Evolutionary conservation across 2,797 vertebrate species (phyloP).

Genomic region (Ctenosaura bakeri): DNA sequence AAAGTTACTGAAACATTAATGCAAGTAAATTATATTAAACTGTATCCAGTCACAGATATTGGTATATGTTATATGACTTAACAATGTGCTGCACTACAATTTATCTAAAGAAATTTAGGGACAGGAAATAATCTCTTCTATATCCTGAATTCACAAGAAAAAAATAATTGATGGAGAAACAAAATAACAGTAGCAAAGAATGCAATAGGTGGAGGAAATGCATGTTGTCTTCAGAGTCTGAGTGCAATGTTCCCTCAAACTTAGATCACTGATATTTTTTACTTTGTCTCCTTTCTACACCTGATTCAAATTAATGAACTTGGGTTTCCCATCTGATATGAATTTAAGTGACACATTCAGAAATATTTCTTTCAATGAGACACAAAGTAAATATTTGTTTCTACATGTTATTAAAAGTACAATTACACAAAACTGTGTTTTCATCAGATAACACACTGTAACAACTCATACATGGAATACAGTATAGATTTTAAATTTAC

Average conservation of each 20-base stretch:
- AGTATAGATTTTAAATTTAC: neutral
- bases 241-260: neutral
- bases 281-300: neutral
- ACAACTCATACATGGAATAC: neutral
- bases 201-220: neutral
- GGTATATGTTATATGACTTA: neutral
- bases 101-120: neutral
- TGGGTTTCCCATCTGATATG: neutral
- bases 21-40: conserved; percentile 13
- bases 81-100: neutral
- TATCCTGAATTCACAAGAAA: neutral
- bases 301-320: neutral
- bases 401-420: neutral
- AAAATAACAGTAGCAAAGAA: neutral
- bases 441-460: conserved; percentile 1
- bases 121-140: neutral
- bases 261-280: neutral
- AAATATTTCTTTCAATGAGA: neutral
- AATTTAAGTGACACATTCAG: neutral
- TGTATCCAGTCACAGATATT: neutral
- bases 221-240: neutral
- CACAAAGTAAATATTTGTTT: conserved; percentile 2
- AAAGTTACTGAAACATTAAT: conserved; percentile 11
- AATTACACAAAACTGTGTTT: neutral
- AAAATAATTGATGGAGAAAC: neutral